Evolutionary conservation across 1,140 invertebrate species (phyloP), one percentile per base, ranked within the genome.

Genomic region (Cydia strobilella): DNA sequence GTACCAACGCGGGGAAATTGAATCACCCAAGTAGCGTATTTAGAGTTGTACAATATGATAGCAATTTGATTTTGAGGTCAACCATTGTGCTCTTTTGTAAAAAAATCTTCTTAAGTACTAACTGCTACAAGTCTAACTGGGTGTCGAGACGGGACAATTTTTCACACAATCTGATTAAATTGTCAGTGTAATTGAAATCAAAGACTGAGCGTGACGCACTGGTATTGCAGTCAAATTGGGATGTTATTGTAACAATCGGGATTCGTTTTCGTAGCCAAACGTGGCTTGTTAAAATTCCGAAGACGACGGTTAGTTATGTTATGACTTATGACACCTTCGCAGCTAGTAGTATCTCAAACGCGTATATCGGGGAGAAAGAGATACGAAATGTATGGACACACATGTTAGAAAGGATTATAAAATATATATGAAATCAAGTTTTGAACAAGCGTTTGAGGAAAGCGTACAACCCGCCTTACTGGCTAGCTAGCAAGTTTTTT

Each of bases 241-340:
- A 59, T 59, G n/a, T 23, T 59, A 20, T 59, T 59, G 3, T 59
- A 59, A 18, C 7, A 18, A 20, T 59, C 51, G 9, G 18, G 15
- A 59, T 59, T 20, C 18, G 51, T 18, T 23, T 59, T 9, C 5
- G 4, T 3, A 20, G 20, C 74, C 72, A 78, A 86, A 86, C 79
- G 83, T 84, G 79, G 82, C 79, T 84, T 78, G 75, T 85, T 87
- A 79, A 82, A 80, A 87, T 85, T 85, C 84, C 73, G 73, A 25
- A 79, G 79, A 78, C 78, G 80, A 69, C 31, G 54, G 77, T 79
- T 81, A 78, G 76, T 84, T 84, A 87, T n/a, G n/a, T n/a, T n/a
- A n/a, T n/a, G n/a, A n/a, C n/a, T n/a, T n/a, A n/a, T 80, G 77
- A 80, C 76, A 77, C 72, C 73, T 75, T 15, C 18, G n/a, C 13